Conservation (phyloP, 2,888 invertebrate species). For the Lycia hirtaria region DNA sequence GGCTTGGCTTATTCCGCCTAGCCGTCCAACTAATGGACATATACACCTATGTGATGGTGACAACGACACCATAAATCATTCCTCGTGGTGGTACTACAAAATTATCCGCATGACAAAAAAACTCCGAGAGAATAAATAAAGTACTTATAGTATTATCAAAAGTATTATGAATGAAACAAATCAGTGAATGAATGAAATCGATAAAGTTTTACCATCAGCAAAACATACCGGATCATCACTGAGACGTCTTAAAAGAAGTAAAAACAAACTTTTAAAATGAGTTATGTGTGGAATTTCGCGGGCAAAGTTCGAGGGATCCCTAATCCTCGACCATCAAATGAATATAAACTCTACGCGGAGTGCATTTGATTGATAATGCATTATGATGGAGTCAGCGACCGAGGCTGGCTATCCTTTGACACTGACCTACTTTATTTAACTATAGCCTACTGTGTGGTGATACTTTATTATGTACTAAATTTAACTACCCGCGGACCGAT, state of each 20-base stretch:
- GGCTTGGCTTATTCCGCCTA: too few relatives aligned
- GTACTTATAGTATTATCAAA: not conserved
- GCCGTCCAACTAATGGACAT: too few relatives aligned
- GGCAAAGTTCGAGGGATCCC: conserved; percentile 30
- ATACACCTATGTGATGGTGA: too few relatives aligned
- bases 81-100: too few relatives aligned
- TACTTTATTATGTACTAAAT: conserved; percentile 29
- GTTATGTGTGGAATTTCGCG: conserved; percentile 36
- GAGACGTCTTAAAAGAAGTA: conserved; percentile 17
- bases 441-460: conserved; percentile 45
- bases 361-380: conserved; percentile 64
- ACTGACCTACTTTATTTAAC: conserved; percentile 77
- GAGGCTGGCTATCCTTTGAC: conserved; percentile 70
- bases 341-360: conserved; percentile 60
- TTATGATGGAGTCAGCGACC: conserved; percentile 50
- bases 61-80: too few relatives aligned
- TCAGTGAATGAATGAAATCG: conserved; percentile 21
- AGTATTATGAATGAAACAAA: conserved; percentile 28
- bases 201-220: conserved; percentile 15
- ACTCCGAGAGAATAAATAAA: not conserved
- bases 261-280: conserved; percentile 37
- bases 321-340: conserved; percentile 34
- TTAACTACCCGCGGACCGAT: conserved; percentile 20
- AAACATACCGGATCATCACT: conserved; percentile 14
- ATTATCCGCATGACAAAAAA: not conserved